Base-by-base conservation (phyloP, 1,140 invertebrate genomes). In the Daktulosphaira vitifoliae region DNA sequence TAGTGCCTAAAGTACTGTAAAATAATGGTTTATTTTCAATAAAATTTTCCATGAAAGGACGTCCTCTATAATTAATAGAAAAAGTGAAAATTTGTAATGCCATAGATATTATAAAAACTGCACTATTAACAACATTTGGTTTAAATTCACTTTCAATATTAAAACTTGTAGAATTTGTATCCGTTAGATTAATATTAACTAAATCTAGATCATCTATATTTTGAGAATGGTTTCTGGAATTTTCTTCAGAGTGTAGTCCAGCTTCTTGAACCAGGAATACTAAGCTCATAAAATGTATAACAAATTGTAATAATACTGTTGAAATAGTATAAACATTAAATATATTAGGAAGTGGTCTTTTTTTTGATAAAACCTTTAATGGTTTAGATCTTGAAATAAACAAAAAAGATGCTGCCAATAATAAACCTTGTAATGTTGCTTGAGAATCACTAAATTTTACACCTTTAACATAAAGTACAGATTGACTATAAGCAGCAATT, bases 371-470 rank as follows among this genome's bases (percentile, higher is more conserved):
- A 0, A 84, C 85, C 76, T 93, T 95, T 54, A 99, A 74, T 1
- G 97, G 97, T 87, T 96, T 98, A 25, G 96, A 98, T 72, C 94
- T 81, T 4, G 96, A 98, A 73, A 99, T 98, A 72, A 98, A 99
- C 23, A 99, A 79, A 74, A 99, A 99, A 76, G 96, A 99, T 0
- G 87, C 89, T 5, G 96, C 95, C 50, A 99, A 76, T 15, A 99
- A 78, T 6, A 99, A 78, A 48, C 93, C 93, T 76, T 98, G 94
- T 64, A 99, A 78, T 0, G 96, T 99, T 0, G 95, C 95, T 78
- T 99, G 96, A 15, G 86, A 86, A 76, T 99, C 97, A 72, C 92
- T 96, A 71, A 98, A 94, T 76, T 97, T 98, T 54, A 99, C 91
- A 23, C 96, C 96, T 77, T 98, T 95, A 66, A 99, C 81, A 74